phyloP scores from a whole-genome alignment of 1,140 invertebrate species.

The Megalopta genalis region DNA sequence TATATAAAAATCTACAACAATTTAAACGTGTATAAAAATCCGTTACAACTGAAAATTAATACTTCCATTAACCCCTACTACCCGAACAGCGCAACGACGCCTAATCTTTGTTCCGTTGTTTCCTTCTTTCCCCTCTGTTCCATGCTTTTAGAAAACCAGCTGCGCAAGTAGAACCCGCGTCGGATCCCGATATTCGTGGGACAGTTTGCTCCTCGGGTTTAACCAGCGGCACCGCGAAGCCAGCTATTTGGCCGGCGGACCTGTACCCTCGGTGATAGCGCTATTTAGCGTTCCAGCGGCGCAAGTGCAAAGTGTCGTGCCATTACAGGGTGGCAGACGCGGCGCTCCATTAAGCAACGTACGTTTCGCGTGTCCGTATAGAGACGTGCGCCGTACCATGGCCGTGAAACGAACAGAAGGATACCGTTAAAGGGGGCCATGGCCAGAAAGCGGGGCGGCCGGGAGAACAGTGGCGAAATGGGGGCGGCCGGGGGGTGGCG shows the following conservation, averaged over 20 bases:
- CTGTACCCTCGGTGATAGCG: constrained; percentile 50
- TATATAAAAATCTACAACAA: too few relatives aligned
- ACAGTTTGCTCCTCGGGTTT: constrained; percentile 26
- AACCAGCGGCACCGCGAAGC: constrained; percentile 20
- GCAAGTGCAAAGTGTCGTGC: constrained; percentile 65
- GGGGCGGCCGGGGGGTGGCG: background rate
- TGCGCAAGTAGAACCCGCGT: too few relatives aligned
- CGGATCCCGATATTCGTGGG: constrained; percentile 15
- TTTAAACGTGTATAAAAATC: too few relatives aligned
- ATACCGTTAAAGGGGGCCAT: background rate
- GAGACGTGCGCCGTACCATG: constrained; percentile 31
- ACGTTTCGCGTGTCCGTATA: constrained; percentile 42
- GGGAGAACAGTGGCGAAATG: background rate
- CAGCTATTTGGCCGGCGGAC: constrained; percentile 43
- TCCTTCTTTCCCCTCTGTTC: too few relatives aligned
- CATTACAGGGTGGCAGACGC: constrained; percentile 59
- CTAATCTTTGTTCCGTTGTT: too few relatives aligned
- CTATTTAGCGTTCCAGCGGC: constrained; percentile 56
- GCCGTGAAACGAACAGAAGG: constrained; percentile 45
- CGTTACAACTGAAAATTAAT: too few relatives aligned
- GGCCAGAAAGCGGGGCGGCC: background rate
- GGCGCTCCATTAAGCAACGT: constrained; percentile 62
- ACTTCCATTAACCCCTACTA: too few relatives aligned
- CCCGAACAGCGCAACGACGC: too few relatives aligned
- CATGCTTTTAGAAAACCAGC: too few relatives aligned